Evolutionary conservation across 2,113 vertebrate species (phyloP).

Genomic region (Anser brachyrhynchus): DNA sequence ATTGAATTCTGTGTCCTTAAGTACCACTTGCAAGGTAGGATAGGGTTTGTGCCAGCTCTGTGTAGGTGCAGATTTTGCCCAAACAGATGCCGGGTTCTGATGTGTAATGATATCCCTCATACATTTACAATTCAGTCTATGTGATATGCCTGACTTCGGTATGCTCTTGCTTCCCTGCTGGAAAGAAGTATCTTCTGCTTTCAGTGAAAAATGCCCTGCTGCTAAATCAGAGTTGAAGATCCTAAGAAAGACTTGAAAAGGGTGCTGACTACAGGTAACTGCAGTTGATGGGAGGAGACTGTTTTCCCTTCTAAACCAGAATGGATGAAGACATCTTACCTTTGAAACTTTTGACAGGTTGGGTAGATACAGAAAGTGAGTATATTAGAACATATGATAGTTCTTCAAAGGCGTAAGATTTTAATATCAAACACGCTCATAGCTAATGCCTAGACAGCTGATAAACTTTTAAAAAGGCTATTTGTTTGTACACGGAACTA

Average conservation of each 20-base stretch:
- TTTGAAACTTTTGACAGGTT: neutral
- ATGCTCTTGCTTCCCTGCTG: neutral
- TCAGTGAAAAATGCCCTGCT: neutral
- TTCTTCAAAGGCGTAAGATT: neutral
- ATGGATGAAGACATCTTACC: neutral
- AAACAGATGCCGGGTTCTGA: neutral
- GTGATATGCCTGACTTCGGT: neutral
- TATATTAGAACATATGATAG: neutral
- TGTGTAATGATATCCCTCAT: neutral
- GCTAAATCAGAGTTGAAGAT: neutral
- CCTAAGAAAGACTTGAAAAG: neutral
- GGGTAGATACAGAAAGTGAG: neutral
- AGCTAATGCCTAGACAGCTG: neutral
- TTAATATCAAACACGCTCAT: neutral
- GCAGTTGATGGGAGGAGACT: neutral
- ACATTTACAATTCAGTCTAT: neutral
- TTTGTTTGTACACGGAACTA: neutral
- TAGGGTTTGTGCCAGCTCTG: fast-evolving
- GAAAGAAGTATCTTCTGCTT: neutral
- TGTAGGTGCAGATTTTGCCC: neutral
- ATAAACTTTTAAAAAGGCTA: neutral
- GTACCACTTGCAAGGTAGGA: neutral
- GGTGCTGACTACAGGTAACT: neutral
- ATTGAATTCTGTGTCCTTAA: neutral
- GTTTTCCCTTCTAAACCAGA: constrained; percentile 4